These are phyloP conservation scores for Phoebastria nigripes DNA, from an alignment of 2,797 vertebrate species.

Conservation along the genomic window DNA sequence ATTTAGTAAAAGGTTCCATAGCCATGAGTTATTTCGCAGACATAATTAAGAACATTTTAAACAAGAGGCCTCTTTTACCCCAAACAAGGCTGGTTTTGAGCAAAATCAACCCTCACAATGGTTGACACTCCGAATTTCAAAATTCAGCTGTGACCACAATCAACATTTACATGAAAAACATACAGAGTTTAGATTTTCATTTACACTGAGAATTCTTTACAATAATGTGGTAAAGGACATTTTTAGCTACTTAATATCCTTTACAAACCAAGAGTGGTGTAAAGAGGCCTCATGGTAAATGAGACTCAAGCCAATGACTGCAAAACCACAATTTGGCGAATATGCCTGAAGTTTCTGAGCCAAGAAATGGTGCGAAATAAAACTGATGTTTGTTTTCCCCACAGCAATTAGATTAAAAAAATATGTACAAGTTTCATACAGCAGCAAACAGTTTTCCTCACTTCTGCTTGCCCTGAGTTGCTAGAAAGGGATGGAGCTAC, in stretches of 20 bases:
- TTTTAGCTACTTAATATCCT: constrained; percentile 57
- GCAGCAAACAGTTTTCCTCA: constrained; percentile 55
- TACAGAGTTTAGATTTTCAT: constrained; percentile 30
- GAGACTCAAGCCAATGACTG: constrained; percentile 43
- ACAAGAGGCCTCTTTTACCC: constrained; percentile 50
- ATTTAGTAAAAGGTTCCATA: constrained; percentile 64
- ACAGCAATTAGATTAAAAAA: constrained; percentile 63
- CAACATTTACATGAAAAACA: constrained; percentile 27
- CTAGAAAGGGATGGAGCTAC: constrained; percentile 39
- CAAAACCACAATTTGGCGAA: constrained; percentile 59
- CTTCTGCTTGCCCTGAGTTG: constrained; percentile 26
- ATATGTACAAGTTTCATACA: constrained; percentile 50
- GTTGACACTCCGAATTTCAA: constrained; percentile 38
- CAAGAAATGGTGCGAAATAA: constrained; percentile 68
- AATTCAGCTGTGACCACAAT: constrained; percentile 38
- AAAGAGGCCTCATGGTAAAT: constrained; percentile 57
- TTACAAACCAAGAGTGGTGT: constrained; percentile 28
- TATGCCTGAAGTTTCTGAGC: background rate
- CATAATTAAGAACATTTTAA: constrained; percentile 62
- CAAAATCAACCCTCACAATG: constrained; percentile 30
- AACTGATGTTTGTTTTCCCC: constrained; percentile 62
- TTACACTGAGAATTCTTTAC: constrained; percentile 39
- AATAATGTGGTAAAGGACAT: constrained; percentile 26
- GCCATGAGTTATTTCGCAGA: constrained; percentile 53
- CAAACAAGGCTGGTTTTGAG: constrained; percentile 33